phyloP scores from a whole-genome alignment of 2,888 invertebrate species.

The Papilio elwesi region DNA sequence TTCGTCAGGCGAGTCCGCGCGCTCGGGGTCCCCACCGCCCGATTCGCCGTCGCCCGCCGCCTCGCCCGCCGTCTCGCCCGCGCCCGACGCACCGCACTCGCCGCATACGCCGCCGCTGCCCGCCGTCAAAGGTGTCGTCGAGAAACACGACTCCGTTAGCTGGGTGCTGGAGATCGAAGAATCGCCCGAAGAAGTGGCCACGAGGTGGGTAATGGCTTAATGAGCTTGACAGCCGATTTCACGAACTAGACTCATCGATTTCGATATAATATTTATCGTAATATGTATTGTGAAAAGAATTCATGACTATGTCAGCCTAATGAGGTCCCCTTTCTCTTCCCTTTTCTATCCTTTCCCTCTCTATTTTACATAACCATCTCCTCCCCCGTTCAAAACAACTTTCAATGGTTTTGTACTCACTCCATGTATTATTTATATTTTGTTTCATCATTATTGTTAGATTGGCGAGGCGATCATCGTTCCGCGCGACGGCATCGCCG shows the following conservation, averaged over 20 bases:
- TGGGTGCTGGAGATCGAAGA: conserved; percentile 93
- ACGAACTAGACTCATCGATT: no score
- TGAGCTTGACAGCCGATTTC: neutral
- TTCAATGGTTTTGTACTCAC: no score
- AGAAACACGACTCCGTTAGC: conserved; percentile 93
- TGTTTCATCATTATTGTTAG: conserved; percentile 57
- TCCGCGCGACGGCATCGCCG: conserved; percentile 79
- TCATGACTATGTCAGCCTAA: no score
- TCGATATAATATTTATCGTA: neutral
- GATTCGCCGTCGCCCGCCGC: conserved; percentile 72
- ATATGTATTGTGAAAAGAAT: no score
- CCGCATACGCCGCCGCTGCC: conserved; percentile 87
- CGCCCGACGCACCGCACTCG: conserved; percentile 71
- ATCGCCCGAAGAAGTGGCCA: conserved; percentile 88
- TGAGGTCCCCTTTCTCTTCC: no score
- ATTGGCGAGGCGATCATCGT: conserved; percentile 87
- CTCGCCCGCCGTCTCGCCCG: conserved; percentile 65
- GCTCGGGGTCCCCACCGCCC: conserved; percentile 70
- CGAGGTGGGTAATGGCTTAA: conserved; percentile 60
- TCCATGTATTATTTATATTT: no score
- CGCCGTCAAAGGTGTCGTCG: conserved; percentile 92
- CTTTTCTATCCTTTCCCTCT: no score
- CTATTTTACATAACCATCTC: no score
- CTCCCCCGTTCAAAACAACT: no score
- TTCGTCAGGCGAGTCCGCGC: conserved; percentile 71